These are phyloP conservation scores for Empidonax traillii DNA, from an alignment of 2,113 vertebrate genomes.

Conservation along the genomic window DNA sequence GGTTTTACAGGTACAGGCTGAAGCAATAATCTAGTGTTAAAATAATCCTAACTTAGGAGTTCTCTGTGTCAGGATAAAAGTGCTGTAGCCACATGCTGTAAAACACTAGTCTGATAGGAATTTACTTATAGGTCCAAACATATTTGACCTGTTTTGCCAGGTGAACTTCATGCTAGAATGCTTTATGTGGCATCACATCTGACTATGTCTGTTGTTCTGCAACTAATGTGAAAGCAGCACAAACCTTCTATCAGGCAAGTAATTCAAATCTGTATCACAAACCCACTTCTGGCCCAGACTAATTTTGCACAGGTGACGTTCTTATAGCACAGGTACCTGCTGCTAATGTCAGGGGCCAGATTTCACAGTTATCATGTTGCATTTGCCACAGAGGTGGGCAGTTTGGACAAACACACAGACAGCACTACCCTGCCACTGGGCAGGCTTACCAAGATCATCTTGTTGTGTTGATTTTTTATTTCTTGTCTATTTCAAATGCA, in stretches of 20 bases:
- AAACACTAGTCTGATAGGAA: neutral
- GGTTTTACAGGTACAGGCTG: neutral
- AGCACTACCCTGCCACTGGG: neutral
- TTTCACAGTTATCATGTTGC: neutral
- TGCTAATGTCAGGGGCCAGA: neutral
- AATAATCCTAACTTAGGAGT: neutral
- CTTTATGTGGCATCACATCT: neutral
- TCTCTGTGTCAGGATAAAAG: neutral
- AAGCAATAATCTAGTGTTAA: neutral
- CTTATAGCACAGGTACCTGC: neutral
- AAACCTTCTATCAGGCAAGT: neutral
- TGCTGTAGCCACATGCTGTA: neutral
- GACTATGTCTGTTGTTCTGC: neutral
- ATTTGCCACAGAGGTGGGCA: neutral
- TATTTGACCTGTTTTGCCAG: neutral
- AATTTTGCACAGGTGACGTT: neutral
- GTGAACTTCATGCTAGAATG: neutral
- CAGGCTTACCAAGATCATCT: neutral
- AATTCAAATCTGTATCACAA: neutral
- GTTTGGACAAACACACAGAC: neutral
- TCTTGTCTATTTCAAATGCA: neutral
- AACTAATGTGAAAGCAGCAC: neutral
- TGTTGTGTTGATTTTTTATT: neutral
- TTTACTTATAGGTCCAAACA: neutral
- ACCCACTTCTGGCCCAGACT: neutral